A percentile compares a stretch with the other conserved stretches of the same genome.
Conservation (phyloP, 2,888 invertebrate genomes). For the Phrixothrix hirtus region DNA sequence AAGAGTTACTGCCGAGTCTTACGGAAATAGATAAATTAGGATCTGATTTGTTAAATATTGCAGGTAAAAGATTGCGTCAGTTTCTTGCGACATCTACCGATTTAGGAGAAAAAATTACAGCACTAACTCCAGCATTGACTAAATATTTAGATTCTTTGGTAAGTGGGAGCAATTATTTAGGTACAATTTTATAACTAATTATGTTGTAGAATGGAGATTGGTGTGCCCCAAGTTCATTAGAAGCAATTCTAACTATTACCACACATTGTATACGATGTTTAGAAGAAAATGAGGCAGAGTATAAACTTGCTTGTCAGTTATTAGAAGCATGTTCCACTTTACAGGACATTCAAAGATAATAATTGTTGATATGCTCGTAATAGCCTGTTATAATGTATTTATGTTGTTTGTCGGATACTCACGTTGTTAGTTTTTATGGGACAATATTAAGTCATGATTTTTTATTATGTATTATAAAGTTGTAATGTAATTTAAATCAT, state of each 20-base stretch:
- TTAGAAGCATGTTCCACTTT: constrained; percentile 57
- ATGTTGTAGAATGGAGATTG: constrained; percentile 50
- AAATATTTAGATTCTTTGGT: constrained; percentile 63
- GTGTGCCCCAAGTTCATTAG: constrained; percentile 49
- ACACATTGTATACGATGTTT: constrained; percentile 55
- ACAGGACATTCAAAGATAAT: constrained; percentile 40
- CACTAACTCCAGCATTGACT: constrained; percentile 75
- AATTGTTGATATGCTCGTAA: neutral
- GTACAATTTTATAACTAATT: too few relatives aligned
- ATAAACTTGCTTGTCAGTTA: constrained; percentile 57
- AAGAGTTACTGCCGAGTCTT: constrained; percentile 67
- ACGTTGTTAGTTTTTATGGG: too few relatives aligned
- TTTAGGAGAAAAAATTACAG: constrained; percentile 70
- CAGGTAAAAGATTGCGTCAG: constrained; percentile 77
- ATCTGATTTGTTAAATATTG: constrained; percentile 73
- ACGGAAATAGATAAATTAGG: constrained; percentile 72
- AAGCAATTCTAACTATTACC: constrained; percentile 52
- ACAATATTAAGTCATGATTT: too few relatives aligned
- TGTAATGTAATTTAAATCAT: too few relatives aligned
- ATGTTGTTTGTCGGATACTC: too few relatives aligned
- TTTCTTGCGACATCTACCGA: constrained; percentile 63
- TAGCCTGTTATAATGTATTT: neutral
- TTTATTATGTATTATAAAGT: too few relatives aligned
- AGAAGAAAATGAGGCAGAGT: constrained; percentile 50
- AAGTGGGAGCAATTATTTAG: too few relatives aligned